A percentile compares a stretch with the other conserved stretches of the same genome.
Conservation (phyloP, 2,888 invertebrate genomes). For the Adineta ricciae region DNA sequence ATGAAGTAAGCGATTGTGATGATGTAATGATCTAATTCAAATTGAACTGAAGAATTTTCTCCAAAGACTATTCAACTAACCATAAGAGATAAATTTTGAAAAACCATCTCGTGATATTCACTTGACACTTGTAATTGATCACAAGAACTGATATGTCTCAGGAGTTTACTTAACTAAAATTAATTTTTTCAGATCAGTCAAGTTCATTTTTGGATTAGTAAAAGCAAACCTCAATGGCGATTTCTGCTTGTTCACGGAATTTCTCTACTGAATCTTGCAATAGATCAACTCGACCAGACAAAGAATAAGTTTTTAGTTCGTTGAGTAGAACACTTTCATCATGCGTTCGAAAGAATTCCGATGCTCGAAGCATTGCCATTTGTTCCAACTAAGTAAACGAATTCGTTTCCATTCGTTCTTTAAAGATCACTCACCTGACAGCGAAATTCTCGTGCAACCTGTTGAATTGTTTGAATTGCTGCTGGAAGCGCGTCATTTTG, state of each 20-base stretch:
- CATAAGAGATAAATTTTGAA: conserved; percentile 73
- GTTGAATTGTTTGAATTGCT: conserved; percentile 21
- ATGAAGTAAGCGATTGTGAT: conserved; percentile 76
- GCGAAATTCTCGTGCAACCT: not conserved
- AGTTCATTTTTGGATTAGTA: too few species aligned
- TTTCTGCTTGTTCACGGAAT: conserved; percentile 93
- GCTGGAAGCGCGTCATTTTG: not conserved
- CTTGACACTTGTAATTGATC: conserved; percentile 88
- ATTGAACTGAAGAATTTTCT: too few species aligned
- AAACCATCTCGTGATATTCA: conserved; percentile 85
- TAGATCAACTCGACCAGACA: conserved; percentile 72
- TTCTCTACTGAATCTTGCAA: conserved; percentile 83
- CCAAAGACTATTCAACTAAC: conserved; percentile 44
- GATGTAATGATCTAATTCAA: conserved; percentile 67
- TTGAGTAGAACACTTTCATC: conserved; percentile 55
- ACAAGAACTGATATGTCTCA: conserved; percentile 84
- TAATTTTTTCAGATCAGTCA: not conserved
- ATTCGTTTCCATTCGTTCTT: too few species aligned
- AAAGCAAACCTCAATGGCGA: conserved; percentile 67
- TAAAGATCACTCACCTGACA: not conserved
- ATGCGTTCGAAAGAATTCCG: conserved; percentile 60
- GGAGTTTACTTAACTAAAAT: conserved; percentile 76
- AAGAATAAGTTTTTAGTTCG: conserved; percentile 61
- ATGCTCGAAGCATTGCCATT: conserved; percentile 71
- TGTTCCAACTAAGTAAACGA: conserved; percentile 58